A percentile compares a stretch with the other conserved stretches of the same genome.
phyloP scores from a whole-genome alignment of 2,888 invertebrate species.

The Cantharis flavilabris region DNA sequence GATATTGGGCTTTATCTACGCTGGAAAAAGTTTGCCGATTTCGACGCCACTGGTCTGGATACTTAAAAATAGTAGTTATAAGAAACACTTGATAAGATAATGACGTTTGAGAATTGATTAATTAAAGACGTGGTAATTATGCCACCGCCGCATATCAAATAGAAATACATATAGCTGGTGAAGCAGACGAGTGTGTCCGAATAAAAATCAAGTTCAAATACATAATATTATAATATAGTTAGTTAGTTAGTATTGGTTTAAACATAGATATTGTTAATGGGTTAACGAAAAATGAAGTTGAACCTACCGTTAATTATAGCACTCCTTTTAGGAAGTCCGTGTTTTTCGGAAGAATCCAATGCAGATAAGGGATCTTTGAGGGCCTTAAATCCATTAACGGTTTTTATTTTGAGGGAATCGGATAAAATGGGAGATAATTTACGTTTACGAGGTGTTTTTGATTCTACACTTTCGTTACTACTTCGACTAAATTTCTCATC shows the following conservation, averaged over 20 bases:
- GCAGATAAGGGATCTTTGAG: conserved; percentile 36
- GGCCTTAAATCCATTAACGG: conserved; percentile 29
- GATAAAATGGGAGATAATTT: conserved; percentile 32
- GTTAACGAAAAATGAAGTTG: neutral
- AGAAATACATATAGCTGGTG: too few species aligned
- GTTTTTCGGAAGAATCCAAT: conserved; percentile 37
- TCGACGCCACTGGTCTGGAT: too few species aligned
- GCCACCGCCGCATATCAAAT: too few species aligned
- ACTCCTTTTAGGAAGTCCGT: conserved; percentile 33
- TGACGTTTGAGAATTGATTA: too few species aligned
- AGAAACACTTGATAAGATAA: too few species aligned
- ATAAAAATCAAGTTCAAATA: too few species aligned
- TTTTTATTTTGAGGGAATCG: conserved; percentile 33
- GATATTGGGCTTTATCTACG: too few species aligned
- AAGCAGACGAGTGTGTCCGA: too few species aligned
- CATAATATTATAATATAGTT: neutral
- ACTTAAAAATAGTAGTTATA: too few species aligned
- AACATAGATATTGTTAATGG: neutral
- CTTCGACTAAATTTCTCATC: conserved; percentile 36
- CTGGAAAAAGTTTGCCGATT: too few species aligned
- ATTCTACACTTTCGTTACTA: conserved; percentile 25
- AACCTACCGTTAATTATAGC: conserved; percentile 42
- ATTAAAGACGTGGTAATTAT: too few species aligned
- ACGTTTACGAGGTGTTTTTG: conserved; percentile 38
- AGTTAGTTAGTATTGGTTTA: neutral